phyloP scores from a whole-genome alignment of 2,113 vertebrate genomes.

The Odocoileus virginianus region DNA sequence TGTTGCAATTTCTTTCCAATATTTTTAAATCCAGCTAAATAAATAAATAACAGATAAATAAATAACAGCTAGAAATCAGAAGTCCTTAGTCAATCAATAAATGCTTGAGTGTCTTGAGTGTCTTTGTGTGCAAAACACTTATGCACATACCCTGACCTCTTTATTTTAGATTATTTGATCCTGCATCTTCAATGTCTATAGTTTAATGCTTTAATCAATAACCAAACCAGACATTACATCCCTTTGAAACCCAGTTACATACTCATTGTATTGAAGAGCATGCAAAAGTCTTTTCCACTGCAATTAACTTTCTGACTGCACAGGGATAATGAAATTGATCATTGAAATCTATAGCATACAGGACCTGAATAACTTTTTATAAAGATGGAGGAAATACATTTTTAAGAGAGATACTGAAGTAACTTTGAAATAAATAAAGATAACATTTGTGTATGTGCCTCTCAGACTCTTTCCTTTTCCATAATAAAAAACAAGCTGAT shows the following conservation, averaged over 20 bases:
- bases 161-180: background rate
- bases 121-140: background rate
- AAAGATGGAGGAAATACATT: background rate
- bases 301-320: slow-evolving; percentile 8
- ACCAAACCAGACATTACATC: background rate
- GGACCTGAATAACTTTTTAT: background rate
- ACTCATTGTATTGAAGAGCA: background rate
- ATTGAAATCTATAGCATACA: background rate
- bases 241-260: background rate
- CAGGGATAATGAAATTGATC: background rate
- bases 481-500: slow-evolving; percentile 4
- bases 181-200: background rate
- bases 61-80: background rate
- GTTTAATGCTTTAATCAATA: slow-evolving; percentile 39
- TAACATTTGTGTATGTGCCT: background rate
- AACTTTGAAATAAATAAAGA: slow-evolving; percentile 8
- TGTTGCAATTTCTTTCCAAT: background rate
- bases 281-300: background rate
- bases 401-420: background rate
- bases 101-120: background rate
- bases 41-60: background rate
- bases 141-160: background rate
- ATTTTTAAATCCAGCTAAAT: background rate
- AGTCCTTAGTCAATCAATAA: background rate
- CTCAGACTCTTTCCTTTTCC: background rate